A percentile compares a stretch with the other conserved stretches of the same genome.
Evolutionary conservation across 2,113 vertebrate species (phyloP).

Genomic region (Pluvialis apricaria): DNA sequence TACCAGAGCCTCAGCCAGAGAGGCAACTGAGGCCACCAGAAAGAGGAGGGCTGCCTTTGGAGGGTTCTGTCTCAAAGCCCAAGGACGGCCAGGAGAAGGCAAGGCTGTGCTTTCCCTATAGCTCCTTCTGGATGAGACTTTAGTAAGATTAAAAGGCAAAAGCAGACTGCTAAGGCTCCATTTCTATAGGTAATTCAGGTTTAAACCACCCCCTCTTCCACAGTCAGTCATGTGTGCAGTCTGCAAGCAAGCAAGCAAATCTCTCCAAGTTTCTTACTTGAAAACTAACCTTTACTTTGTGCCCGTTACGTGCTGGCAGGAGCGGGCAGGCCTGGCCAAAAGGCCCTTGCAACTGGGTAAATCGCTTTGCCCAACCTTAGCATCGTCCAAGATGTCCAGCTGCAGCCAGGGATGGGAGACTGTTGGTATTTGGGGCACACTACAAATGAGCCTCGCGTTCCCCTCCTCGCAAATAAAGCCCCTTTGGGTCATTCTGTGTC

Average conservation of each 20-base stretch:
- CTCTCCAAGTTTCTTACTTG: neutral
- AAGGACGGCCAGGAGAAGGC: accelerated
- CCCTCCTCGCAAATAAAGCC: neutral
- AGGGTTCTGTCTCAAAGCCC: accelerated
- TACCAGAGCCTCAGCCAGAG: neutral
- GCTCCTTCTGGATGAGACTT: neutral
- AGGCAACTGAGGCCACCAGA: accelerated
- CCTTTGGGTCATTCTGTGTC: neutral
- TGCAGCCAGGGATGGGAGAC: neutral
- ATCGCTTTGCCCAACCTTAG: neutral
- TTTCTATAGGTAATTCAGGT: neutral
- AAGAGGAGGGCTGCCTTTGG: neutral
- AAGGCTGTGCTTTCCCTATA: accelerated
- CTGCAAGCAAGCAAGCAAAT: neutral
- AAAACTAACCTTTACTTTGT: neutral
- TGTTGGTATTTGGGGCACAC: neutral
- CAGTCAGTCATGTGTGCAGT: neutral
- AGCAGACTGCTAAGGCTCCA: neutral
- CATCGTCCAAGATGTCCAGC: accelerated
- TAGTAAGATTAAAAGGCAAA: neutral
- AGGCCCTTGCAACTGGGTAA: neutral
- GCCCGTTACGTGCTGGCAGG: neutral
- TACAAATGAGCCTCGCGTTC: neutral
- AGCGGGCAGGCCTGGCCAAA: neutral
- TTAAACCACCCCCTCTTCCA: neutral